phyloP scores from a whole-genome alignment of 2,888 invertebrate species.

The Scelioninae gen. 1 region DNA sequence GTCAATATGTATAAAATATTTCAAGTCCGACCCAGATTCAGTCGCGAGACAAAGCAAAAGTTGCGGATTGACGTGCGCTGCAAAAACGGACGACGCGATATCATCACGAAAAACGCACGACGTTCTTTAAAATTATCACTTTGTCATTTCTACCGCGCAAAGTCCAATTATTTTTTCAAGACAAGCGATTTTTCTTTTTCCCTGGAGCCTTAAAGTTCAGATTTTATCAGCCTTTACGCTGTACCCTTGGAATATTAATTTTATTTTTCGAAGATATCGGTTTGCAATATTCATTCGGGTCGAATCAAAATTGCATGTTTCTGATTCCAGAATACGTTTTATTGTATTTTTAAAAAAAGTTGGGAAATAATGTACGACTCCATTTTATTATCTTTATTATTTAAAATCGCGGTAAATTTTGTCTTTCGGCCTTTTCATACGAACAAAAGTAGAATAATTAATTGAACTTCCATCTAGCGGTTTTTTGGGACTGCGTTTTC shows the following conservation, averaged over 20 bases:
- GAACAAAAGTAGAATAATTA: conserved; percentile 53
- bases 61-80: conserved; percentile 46
- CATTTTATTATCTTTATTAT: too few relatives aligned
- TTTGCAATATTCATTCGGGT: too few relatives aligned
- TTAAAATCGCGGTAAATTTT: too few relatives aligned
- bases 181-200: conserved; percentile 23
- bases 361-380: too few relatives aligned
- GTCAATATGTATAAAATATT: conserved; percentile 47
- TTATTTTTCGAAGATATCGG: conserved; percentile 48
- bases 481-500: conserved; percentile 43
- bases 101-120: conserved; percentile 45
- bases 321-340: too few relatives aligned
- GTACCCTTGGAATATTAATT: conserved; percentile 53
- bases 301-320: too few relatives aligned
- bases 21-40: conserved; percentile 47
- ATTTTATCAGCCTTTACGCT: conserved; percentile 22
- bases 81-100: conserved; percentile 43
- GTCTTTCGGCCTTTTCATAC: conserved; percentile 6
- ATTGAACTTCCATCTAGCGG: conserved; percentile 58
- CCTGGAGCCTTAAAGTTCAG: conserved; percentile 30
- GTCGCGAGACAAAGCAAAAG: conserved; percentile 52
- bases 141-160: conserved; percentile 47
- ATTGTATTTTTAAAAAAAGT: too few relatives aligned
- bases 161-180: conserved; percentile 60
- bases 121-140: conserved; percentile 44